Evolutionary conservation across 2,888 invertebrate species (phyloP), one percentile per base, ranked within the genome.

Genomic region (Lasioglossum villosulum): DNA sequence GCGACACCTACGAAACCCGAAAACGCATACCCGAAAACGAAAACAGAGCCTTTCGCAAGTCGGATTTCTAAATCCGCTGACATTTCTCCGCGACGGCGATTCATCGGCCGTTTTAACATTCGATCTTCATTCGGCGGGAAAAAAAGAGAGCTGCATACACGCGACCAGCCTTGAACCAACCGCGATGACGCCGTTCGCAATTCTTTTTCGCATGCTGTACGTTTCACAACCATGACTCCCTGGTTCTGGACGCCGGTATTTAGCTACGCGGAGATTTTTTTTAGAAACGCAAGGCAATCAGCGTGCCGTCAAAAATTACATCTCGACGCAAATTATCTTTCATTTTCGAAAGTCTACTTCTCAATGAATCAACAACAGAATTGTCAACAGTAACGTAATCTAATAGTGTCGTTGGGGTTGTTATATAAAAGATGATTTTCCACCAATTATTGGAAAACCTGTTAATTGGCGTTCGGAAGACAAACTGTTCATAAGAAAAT

Each of bases 141-240:
- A 73, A 72, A 66, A 42, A 27, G n/a, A 48, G 39, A 63, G 30
- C 30, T 80, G 56, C 68, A 37, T 63, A 83, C 23, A 66, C 23
- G 10, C 48, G 42, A 16, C 37, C 73, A 83, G 76, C 76, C 76
- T 73, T 80, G 80, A 80, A 80, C 72, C 66, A 39, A 59, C 59
- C 19, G 52, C 42, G 34, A 59, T 75, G 45, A 70, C 70, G 45
- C 72, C 52, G 34, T 72, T 39, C 42, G 39, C 34, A 30, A 72
- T 75, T 75, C 52, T 75, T 80, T 66, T 23, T 52, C 52, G 52
- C 52, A 52, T 52, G 10, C 52, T 52, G 52, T 10, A 10, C 16
- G 27, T 63, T 63, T 27, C 63, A 27, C n/a, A 70, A 39, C 30
- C 37, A n/a, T 39, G 52, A 19, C n/a, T 8, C 52, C 42, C 23